A percentile compares a stretch with the other conserved stretches of the same genome.
Evolutionary conservation across 2,888 invertebrate species (phyloP).

Genomic region (Conomelus anceps): DNA sequence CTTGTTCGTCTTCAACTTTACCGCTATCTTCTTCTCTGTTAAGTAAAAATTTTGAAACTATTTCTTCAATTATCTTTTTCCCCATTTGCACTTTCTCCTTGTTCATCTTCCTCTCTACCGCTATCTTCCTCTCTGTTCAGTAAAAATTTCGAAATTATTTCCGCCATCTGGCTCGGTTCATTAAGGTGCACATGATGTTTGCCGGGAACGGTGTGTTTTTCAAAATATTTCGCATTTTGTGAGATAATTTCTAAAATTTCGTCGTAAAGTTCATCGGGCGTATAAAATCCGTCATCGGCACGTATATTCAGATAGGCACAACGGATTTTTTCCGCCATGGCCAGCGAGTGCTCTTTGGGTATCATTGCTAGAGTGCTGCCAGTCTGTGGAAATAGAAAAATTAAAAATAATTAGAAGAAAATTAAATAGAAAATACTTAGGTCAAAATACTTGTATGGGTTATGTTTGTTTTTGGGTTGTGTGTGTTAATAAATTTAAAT

Average conservation of each 20-base stretch:
- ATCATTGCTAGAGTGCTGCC: constrained; percentile 53
- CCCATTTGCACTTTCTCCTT: too few species aligned
- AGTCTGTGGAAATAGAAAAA: too few species aligned
- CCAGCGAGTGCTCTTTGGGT: constrained; percentile 60
- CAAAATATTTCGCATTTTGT: constrained; percentile 50
- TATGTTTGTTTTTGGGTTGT: too few species aligned
- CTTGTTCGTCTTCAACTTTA: too few species aligned
- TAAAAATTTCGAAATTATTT: constrained; percentile 19
- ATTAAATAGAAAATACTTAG: background rate
- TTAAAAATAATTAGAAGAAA: too few species aligned
- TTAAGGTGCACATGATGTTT: constrained; percentile 80
- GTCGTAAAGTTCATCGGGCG: constrained; percentile 58
- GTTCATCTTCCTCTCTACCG: too few species aligned
- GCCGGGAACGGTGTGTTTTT: constrained; percentile 63
- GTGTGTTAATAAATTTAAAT: too few species aligned
- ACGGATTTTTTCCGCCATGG: constrained; percentile 61
- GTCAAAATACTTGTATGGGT: too few species aligned
- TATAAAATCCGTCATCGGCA: constrained; percentile 63
- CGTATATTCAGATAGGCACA: constrained; percentile 74
- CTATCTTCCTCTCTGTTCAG: background rate
- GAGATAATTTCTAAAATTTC: constrained; percentile 59
- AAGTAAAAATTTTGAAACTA: background rate
- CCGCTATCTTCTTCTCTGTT: background rate
- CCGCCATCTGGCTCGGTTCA: constrained; percentile 57
- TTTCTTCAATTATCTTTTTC: background rate